Evolutionary conservation across 2,797 vertebrate genomes (phyloP).

Genomic region (Dendrocincla fuliginosa): DNA sequence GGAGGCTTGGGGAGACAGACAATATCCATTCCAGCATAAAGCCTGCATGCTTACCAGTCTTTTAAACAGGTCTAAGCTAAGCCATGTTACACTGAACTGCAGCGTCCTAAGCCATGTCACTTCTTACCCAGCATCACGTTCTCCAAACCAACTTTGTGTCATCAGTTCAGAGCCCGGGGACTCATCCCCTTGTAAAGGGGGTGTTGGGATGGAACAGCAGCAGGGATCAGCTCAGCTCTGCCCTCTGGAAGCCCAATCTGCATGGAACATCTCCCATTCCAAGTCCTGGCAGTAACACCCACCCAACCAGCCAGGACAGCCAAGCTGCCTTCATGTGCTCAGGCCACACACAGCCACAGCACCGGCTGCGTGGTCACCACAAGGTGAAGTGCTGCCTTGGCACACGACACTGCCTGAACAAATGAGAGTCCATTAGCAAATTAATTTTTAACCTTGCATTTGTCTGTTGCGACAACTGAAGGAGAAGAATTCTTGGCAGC

Average conservation of each 20-base stretch:
- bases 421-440: constrained; percentile 5
- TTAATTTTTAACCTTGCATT: constrained; percentile 21
- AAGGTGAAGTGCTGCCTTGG: constrained; percentile 9
- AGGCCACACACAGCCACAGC: not conserved
- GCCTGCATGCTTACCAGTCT: not conserved
- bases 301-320: accelerated
- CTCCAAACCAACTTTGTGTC: not conserved
- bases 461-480: not conserved
- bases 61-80: not conserved
- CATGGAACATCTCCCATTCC: not conserved
- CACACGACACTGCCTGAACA: not conserved
- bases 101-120: not conserved
- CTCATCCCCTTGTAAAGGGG: not conserved
- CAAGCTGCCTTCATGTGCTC: not conserved
- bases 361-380: not conserved
- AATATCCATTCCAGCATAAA: not conserved
- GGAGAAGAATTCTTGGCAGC: not conserved
- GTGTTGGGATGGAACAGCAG: accelerated
- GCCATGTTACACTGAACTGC: not conserved
- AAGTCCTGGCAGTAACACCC: not conserved
- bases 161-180: not conserved
- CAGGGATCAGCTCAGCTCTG: not conserved
- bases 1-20: not conserved
- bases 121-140: not conserved
- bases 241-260: not conserved